Evolutionary conservation across 2,113 vertebrate genomes (phyloP).

Genomic region (Hepsetus odoe): DNA sequence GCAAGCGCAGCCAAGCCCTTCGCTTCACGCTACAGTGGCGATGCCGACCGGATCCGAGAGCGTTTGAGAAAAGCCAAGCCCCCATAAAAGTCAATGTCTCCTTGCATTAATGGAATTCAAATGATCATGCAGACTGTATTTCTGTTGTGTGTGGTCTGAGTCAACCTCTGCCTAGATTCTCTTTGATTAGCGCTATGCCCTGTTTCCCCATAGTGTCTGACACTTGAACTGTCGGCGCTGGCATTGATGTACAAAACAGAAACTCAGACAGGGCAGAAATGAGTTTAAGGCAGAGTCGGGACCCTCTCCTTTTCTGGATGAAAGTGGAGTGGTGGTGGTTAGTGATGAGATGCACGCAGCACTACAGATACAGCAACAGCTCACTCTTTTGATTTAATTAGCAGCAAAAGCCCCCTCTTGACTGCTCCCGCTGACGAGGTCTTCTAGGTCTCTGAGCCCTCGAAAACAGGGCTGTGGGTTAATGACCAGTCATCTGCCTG

Average conservation of each 20-base stretch:
- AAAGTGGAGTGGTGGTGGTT: not conserved
- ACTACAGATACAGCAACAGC: not conserved
- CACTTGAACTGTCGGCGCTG: not conserved
- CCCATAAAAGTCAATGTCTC: constrained; percentile 48
- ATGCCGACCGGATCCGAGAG: constrained; percentile 64
- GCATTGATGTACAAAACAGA: not conserved
- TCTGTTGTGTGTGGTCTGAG: constrained; percentile 11
- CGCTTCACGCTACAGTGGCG: constrained; percentile 71
- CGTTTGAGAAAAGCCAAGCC: constrained; percentile 64
- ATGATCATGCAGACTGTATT: not conserved
- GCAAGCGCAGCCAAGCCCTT: constrained; percentile 67
- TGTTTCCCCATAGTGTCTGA: not conserved
- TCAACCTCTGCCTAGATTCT: not conserved
- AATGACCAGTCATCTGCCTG: not conserved
- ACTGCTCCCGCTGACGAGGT: not conserved
- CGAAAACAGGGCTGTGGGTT: not conserved
- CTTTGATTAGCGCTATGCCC: not conserved
- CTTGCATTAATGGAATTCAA: not conserved
- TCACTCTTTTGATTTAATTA: constrained; percentile 9
- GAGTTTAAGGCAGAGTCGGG: not conserved
- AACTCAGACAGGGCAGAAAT: not conserved
- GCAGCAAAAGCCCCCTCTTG: not conserved
- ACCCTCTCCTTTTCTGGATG: not conserved
- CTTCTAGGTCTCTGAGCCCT: not conserved
- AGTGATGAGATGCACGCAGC: not conserved